phyloP scores from a whole-genome alignment of 2,888 invertebrate species.

The Blera fallax region DNA sequence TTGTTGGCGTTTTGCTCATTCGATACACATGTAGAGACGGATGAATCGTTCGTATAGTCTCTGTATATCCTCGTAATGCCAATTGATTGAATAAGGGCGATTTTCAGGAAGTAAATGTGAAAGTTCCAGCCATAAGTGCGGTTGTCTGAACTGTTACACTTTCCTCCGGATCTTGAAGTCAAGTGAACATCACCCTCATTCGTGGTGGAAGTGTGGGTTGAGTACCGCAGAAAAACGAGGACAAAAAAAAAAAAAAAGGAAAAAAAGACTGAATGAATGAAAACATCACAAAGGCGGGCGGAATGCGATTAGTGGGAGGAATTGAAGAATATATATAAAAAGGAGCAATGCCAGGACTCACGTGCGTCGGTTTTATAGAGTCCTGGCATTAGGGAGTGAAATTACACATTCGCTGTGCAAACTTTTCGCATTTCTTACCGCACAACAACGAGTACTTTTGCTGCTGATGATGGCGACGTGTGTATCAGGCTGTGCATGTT shows the following conservation, averaged over 20 bases:
- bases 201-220: neutral
- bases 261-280: conserved; percentile 50
- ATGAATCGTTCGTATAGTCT: conserved; percentile 32
- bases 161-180: conserved; percentile 71
- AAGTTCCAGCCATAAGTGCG: conserved; percentile 69
- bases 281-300: conserved; percentile 72
- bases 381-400: conserved; percentile 57
- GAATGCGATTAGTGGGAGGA: conserved; percentile 71
- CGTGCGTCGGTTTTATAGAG: conserved; percentile 53
- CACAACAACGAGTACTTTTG: conserved; percentile 65
- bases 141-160: conserved; percentile 71
- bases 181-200: conserved; percentile 61
- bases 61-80: conserved; percentile 59
- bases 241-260: conserved; percentile 32
- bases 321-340: conserved; percentile 34
- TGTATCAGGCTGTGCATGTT: conserved; percentile 46
- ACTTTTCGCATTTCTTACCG: conserved; percentile 73
- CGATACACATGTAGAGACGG: conserved; percentile 43
- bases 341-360: conserved; percentile 49
- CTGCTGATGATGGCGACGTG: conserved; percentile 46
- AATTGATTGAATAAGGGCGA: conserved; percentile 71
- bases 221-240: conserved; percentile 8
- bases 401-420: conserved; percentile 73
- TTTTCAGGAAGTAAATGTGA: conserved; percentile 70
- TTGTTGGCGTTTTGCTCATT: conserved; percentile 29